Conservation (phyloP, 2,797 vertebrate genomes). For the Scarus forsteni region DNA sequence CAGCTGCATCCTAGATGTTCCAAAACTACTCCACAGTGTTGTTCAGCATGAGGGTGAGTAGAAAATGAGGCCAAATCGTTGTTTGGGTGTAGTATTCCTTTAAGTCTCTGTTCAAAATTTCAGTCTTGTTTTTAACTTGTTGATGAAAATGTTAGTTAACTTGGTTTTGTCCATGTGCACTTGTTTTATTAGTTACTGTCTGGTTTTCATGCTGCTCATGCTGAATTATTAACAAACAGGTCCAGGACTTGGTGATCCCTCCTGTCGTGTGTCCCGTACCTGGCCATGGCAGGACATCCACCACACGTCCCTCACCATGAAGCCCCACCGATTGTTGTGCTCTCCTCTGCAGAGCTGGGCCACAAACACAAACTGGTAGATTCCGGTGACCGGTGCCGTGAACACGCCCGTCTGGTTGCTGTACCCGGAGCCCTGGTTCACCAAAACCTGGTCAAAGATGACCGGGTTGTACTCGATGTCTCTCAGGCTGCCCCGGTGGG, state of each 20-base stretch:
- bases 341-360: slow-evolving; percentile 48
- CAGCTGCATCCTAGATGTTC: too few species aligned
- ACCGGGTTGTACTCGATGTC: slow-evolving; percentile 29
- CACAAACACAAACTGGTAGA: slow-evolving; percentile 53
- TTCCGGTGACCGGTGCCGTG: slow-evolving; percentile 14
- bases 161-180: too few species aligned
- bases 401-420: slow-evolving; percentile 31
- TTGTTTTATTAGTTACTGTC: too few species aligned
- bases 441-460: slow-evolving; percentile 39
- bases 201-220: too few species aligned
- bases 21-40: too few species aligned
- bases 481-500: slow-evolving; percentile 31
- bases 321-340: slow-evolving; percentile 14
- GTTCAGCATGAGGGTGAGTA: too few species aligned
- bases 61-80: too few species aligned
- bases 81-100: too few species aligned
- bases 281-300: slow-evolving; percentile 24
- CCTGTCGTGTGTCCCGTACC: slow-evolving; percentile 10
- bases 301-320: neutral
- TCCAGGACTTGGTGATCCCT: neutral
- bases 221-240: neutral
- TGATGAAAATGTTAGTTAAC: too few species aligned
- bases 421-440: slow-evolving; percentile 54
- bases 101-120: too few species aligned
- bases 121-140: too few species aligned